Evolutionary conservation across 2,113 vertebrate species (phyloP), one percentile per base, ranked within the genome.

Genomic region (Mola mola): DNA sequence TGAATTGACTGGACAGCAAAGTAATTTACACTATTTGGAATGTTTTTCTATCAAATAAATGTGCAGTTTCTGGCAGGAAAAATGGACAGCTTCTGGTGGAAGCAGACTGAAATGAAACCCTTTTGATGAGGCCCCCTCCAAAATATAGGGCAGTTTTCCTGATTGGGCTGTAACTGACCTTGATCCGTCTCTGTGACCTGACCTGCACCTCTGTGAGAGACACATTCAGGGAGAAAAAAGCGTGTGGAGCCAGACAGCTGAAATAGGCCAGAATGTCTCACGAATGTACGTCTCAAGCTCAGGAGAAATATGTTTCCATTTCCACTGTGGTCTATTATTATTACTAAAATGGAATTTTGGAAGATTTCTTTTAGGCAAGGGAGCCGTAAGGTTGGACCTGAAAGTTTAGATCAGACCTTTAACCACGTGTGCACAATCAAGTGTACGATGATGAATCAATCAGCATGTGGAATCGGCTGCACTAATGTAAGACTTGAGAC

Each of bases 81-180:
- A n/a, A n/a, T n/a, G n/a, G 21, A 17, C n/a, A 8, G 0, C 11
- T 50, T 49, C 50, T 7, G 47, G 26, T 1, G 37, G 37, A 20
- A 7, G 20, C 41, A 40, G 20, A 28, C 13, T 26, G 12, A 38
- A n/a, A 19, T 61, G 8, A 72, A 75, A 50, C 20, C 24, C 10
- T 72, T 67, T 37, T 31, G 28, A 44, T 26, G 49, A 60, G 9
- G 17, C 43, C 28, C 37, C 8, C 52, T 52, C 12, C n/a, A 8
- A 60, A 79, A 79, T 81, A 75, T 68, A 29, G 50, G 63, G 4
- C 72, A 65, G 21, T 5, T 9, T 62, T 66, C 13, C 29, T 1
- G 12, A 13, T 37, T 8, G 7, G 10, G 19, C 34, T 49, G 13
- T 16, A 6, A 40, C 16, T 62, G 52, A 72, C 67, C 61, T 57